Evolutionary conservation across 2,797 vertebrate genomes (phyloP), one percentile per base, ranked within the genome.

Genomic region (Sebastes flavidus): DNA sequence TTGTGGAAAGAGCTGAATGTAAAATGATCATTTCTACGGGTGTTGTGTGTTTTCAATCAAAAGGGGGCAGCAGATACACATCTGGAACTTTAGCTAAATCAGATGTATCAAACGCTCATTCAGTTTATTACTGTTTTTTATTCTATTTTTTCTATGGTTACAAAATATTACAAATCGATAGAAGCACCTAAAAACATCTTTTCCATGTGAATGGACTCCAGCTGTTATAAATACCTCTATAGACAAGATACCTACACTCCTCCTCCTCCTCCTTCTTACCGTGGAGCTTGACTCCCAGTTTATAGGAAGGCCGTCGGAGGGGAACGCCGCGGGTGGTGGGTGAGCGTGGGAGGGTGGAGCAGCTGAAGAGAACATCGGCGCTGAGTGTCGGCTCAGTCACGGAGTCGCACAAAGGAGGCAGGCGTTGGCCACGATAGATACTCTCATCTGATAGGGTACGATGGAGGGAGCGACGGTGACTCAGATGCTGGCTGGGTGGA

Each of bases 391-490:
- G 97, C 85, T 99, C 98, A 78, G 97, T 78, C 36, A 92, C 69
- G 0, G 91, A 75, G 85, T 95, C 94, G 3, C 68, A 96, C 91
- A 98, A 96, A 18, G 97, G 86, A 24, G 98, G 98, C 9, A 98
- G 96, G 67, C 98, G 95, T 83, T 99, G 98, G 72, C 97, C 96
- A 0, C 98, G 97, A 90, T 99, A 99, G 91, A 99, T 99, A 77
- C 99, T 99, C 95, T 99, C 99, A 16, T 99, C 99, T 0, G 99
- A 99, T 83, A 99, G 95, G 2, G 99, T 99, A 22, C 99, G 96
- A 82, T 99, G 99, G 88, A 99, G 95, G 13, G 97, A 97, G 91
- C 98, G 97, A 58, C 96, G 96, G 38, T 92, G 96, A 27, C 95
- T 95, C 54, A 96, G 95, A 54, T 96, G 95, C 68, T 96, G 96